phyloP scores from a whole-genome alignment of 2,113 vertebrate genomes.

The Todiramphus chloris region DNA sequence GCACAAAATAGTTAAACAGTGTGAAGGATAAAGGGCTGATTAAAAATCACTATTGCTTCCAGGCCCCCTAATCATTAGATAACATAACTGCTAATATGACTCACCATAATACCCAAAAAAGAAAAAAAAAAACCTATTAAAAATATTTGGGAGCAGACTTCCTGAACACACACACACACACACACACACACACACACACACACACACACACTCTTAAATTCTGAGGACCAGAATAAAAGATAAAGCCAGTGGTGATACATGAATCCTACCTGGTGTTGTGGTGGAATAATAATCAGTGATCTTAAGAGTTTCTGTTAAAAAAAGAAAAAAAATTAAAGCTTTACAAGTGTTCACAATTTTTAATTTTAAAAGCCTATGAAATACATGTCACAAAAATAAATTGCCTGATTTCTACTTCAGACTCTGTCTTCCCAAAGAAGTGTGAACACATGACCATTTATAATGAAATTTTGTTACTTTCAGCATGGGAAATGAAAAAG shows the following conservation, averaged over 20 bases:
- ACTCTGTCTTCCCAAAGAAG: not conserved
- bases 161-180: not conserved
- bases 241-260: not conserved
- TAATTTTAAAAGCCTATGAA: not conserved
- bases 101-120: not conserved
- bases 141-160: not conserved
- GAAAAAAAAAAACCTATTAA: not conserved
- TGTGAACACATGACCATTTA: not conserved
- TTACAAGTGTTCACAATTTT: not conserved
- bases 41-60: not conserved
- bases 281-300: not conserved
- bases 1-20: not conserved
- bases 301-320: not conserved
- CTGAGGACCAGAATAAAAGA: not conserved
- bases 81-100: not conserved
- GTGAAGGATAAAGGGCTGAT: not conserved
- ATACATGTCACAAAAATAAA: not conserved
- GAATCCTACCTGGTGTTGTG: constrained; percentile 12
- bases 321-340: not conserved
- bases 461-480: not conserved
- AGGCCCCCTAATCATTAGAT: not conserved
- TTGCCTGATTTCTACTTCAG: not conserved
- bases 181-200: not conserved
- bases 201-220: not conserved
- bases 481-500: not conserved